Evolutionary conservation across 2,888 invertebrate genomes (phyloP).

Genomic region (Acanthosoma haemorrhoidale): DNA sequence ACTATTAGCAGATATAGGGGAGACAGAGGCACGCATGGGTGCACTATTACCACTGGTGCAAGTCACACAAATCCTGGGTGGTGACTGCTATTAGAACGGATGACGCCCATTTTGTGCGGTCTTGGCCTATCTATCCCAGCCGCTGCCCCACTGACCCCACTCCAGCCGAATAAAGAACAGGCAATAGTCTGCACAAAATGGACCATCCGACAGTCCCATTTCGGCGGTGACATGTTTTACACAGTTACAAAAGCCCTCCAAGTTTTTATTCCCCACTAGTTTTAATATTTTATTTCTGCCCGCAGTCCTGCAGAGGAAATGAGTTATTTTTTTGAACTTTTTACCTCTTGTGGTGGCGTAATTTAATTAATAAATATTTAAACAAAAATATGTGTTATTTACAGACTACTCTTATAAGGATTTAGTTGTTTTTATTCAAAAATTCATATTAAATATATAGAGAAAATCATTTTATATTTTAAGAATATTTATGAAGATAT

Average conservation of each 20-base stretch:
- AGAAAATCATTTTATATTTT: too few relatives aligned
- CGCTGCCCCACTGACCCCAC: background rate
- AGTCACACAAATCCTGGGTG: background rate
- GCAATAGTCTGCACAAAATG: background rate
- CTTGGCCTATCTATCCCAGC: background rate
- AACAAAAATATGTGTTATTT: too few relatives aligned
- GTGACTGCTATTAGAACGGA: conserved; percentile 13
- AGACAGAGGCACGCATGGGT: too few relatives aligned
- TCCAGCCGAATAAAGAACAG: background rate
- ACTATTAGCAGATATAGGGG: too few relatives aligned
- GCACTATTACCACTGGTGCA: background rate
- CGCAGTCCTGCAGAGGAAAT: too few relatives aligned
- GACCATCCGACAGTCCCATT: background rate
- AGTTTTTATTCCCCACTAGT: background rate
- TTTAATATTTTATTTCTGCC: background rate
- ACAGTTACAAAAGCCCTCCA: background rate
- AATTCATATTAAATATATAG: too few relatives aligned
- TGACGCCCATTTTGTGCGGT: background rate
- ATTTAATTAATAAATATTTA: too few relatives aligned
- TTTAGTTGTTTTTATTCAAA: too few relatives aligned
- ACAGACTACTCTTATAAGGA: too few relatives aligned
- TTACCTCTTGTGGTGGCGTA: background rate
- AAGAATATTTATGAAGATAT: too few relatives aligned
- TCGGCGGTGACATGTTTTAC: background rate
- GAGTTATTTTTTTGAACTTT: background rate